Conservation (phyloP, 2,113 vertebrate species). For the Apteryx mantelli region DNA sequence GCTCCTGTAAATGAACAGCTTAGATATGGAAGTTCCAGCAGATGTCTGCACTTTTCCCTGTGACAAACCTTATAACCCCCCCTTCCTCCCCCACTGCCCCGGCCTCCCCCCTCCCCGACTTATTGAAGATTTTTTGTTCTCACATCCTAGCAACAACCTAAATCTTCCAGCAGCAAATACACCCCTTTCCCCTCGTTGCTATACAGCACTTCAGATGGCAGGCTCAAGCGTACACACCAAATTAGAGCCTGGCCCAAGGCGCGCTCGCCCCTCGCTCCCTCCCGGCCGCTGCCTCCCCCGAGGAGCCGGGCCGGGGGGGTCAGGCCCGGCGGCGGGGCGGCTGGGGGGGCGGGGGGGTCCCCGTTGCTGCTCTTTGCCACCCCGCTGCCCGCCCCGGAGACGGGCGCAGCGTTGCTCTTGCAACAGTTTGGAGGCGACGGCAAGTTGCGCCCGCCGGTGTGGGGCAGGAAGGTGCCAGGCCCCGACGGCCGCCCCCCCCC, state of each 20-base stretch:
- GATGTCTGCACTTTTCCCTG: constrained; percentile 76
- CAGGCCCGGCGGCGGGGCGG: too few relatives aligned
- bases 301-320: background rate
- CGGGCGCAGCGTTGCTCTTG: background rate
- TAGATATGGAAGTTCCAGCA: constrained; percentile 81
- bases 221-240: constrained; percentile 50
- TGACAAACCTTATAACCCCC: constrained; percentile 58
- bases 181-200: constrained; percentile 65
- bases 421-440: background rate
- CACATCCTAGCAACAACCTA: constrained; percentile 82
- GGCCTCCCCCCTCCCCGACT: constrained; percentile 56
- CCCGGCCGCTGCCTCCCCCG: background rate
- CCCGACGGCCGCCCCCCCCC: background rate
- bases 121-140: constrained; percentile 71
- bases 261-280: background rate
- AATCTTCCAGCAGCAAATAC: constrained; percentile 76
- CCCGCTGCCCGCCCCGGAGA: background rate
- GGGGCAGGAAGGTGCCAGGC: background rate
- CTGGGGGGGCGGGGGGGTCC: background rate
- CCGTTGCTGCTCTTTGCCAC: background rate
- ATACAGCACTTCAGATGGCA: constrained; percentile 53
- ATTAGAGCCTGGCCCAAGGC: constrained; percentile 32
- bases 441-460: background rate
- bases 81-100: constrained; percentile 47
- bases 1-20: constrained; percentile 86